Percentiles rank a stretch among this genome's conserved stretches.
These are phyloP conservation scores for Luperina testacea DNA, from an alignment of 2,888 invertebrate species.

Conservation along the genomic window DNA sequence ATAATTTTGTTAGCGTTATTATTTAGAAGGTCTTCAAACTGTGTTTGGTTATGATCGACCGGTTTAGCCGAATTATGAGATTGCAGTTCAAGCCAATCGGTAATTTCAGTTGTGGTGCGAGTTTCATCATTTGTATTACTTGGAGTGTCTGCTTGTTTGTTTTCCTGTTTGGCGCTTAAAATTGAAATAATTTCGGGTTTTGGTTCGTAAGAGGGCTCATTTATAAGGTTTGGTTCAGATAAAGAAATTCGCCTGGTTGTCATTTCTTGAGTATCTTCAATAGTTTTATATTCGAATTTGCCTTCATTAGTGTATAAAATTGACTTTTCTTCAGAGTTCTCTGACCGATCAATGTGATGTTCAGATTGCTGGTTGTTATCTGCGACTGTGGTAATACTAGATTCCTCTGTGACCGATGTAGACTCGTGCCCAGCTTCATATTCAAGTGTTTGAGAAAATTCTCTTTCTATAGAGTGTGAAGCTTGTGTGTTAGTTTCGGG, in stretches of 20 bases:
- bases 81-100: slow-evolving; percentile 77
- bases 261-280: slow-evolving; percentile 60
- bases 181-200: slow-evolving; percentile 78
- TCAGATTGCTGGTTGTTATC: slow-evolving; percentile 61
- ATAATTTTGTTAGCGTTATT: slow-evolving; percentile 60
- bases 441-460: slow-evolving; percentile 70
- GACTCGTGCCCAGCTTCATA: slow-evolving; percentile 73
- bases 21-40: slow-evolving; percentile 58
- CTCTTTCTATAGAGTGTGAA: slow-evolving; percentile 24
- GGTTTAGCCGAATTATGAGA: slow-evolving; percentile 56
- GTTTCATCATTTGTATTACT: slow-evolving; percentile 51
- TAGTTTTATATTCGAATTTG: slow-evolving; percentile 61
- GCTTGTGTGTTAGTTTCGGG: slow-evolving; percentile 20
- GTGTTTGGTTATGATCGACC: slow-evolving; percentile 48
- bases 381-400: slow-evolving; percentile 33
- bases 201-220: slow-evolving; percentile 76
- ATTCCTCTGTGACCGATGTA: slow-evolving; percentile 24
- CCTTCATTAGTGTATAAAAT: slow-evolving; percentile 65
- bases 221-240: slow-evolving; percentile 74
- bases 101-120: slow-evolving; percentile 66
- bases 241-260: slow-evolving; percentile 73
- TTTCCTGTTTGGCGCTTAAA: slow-evolving; percentile 64
- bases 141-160: slow-evolving; percentile 19
- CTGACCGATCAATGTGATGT: slow-evolving; percentile 43
- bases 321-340: slow-evolving; percentile 62